Conservation (phyloP, 35 echinoderm and acorn worm genomes). For the Strongylocentrotus purpuratus region DNA sequence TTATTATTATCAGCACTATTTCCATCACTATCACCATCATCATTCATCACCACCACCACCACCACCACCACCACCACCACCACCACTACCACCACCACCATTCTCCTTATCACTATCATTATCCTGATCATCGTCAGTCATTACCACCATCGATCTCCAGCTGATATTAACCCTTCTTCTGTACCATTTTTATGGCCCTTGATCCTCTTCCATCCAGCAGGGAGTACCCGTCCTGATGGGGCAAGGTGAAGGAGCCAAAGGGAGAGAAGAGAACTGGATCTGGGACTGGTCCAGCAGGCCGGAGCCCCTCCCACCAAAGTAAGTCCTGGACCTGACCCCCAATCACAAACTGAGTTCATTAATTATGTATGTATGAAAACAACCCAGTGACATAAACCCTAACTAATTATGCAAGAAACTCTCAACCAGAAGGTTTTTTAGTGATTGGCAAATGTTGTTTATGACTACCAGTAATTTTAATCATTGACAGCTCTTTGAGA, state of each 20-base stretch:
- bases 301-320: conserved; percentile 95
- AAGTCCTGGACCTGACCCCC: conserved; percentile 14
- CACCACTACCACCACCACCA: neutral
- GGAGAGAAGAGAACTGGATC: conserved; percentile 83
- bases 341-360: neutral
- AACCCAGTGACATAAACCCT: no score
- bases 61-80: neutral
- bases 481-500: neutral
- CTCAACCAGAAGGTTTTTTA: no score
- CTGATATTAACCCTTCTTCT: neutral
- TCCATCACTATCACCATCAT: neutral
- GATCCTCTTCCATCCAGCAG: conserved; percentile 39
- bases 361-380: no score
- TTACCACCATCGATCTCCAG: neutral
- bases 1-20: neutral
- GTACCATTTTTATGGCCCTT: neutral
- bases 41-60: neutral
- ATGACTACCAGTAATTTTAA: neutral
- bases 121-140: neutral
- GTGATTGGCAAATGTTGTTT: no score
- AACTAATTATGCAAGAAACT: no score
- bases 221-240: conserved; percentile 45
- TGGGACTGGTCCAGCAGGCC: conserved; percentile 98
- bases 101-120: no score
- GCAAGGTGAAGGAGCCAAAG: conserved; percentile 27